Conservation (phyloP, 2,797 vertebrate species). For the Lepilemur septentrionalis region DNA sequence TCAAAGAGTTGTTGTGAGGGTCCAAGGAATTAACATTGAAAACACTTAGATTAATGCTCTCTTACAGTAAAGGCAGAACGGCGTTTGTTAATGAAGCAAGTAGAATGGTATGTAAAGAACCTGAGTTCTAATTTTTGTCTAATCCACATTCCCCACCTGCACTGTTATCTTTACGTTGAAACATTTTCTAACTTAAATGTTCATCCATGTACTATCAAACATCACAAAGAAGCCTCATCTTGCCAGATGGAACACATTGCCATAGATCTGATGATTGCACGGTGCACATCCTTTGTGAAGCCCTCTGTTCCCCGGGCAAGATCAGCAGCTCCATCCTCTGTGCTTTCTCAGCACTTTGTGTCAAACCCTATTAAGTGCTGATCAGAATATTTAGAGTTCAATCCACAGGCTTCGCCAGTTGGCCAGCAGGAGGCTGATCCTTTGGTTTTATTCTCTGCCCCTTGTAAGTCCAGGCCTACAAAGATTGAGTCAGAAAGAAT, state of each 20-base stretch:
- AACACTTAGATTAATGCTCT: background rate
- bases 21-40: background rate
- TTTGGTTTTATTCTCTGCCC: background rate
- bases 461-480: background rate
- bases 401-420: background rate
- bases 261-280: background rate
- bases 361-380: background rate
- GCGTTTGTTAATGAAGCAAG: background rate
- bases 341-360: background rate
- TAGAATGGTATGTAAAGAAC: background rate
- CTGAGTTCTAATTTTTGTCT: background rate
- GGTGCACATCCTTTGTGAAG: background rate
- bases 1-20: background rate
- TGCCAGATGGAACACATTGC: background rate
- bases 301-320: background rate
- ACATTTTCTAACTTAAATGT: too few relatives aligned
- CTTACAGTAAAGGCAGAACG: background rate
- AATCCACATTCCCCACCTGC: too few relatives aligned
- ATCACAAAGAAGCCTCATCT: background rate
- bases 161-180: background rate
- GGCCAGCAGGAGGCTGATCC: background rate
- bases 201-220: background rate
- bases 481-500: background rate
- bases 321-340: background rate
- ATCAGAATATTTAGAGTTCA: background rate